Base-by-base conservation (phyloP, 2,888 invertebrate species). In the Amitus sp. region DNA sequence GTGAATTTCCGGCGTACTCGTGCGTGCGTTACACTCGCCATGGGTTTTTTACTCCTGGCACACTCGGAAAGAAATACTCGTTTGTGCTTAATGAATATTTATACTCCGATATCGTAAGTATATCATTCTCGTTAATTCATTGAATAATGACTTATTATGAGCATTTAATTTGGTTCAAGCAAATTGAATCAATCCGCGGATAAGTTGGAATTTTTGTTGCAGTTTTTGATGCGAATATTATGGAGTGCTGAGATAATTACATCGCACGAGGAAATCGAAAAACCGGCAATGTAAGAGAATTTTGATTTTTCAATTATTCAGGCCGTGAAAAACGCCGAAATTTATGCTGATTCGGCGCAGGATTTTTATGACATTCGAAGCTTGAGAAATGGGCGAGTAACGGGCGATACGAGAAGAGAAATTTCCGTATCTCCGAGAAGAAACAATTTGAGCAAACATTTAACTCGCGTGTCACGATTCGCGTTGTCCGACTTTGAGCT, bases 221-320 rank as follows among this genome's bases (percentile, higher is more conserved):
- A 7, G 5, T 27, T 7, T 27, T 27, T 9, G 28, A 9, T 27
- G 28, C 5, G 28, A 5, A 7, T 7, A 27, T 5, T 9, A 13
- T 40, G 17, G 9, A 17, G 15, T 15, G n/a, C n/a, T 40, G 40
- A 13, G 40, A 12, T 13, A 17, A 15, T 17, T 7, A 17, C 17
- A 5, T 2, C 17, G 6, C 17, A 5, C 9, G 17, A 17, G 42
- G 20, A 42, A 42, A 42, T 42, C 19, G 42, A 10, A 42, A 19
- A 42, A 42, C 42, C 20, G 42, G 18, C 19, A 20, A 42, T 42
- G 42, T 42, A 19, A 42, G 42, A n/a, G n/a, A n/a, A n/a, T n/a
- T n/a, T 42, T 17, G 15, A 17, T 7, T 15, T 39, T 39, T 39
- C 4, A 27, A 27, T 27, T 27, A 27, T 6, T 9, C 27, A 27